Evolutionary conservation across 2,797 vertebrate species (phyloP), one percentile per base, ranked within the genome.

Genomic region (Smutsia temminckii): DNA sequence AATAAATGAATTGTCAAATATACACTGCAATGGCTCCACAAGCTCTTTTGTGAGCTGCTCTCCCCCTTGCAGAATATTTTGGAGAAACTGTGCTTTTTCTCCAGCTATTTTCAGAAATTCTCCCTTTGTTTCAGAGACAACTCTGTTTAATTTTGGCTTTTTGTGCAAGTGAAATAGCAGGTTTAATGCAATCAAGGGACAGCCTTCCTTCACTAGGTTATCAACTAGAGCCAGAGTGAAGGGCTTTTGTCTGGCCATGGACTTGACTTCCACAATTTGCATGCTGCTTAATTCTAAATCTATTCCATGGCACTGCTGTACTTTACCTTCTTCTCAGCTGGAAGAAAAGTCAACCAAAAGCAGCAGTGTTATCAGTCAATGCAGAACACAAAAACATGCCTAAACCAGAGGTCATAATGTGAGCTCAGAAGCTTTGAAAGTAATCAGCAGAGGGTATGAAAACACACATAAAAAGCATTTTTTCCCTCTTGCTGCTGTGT

Each of bases 121-220:
- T 75, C 78, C 18, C 86, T 96, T 96, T 97, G 83, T 96, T 95
- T 94, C 69, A 93, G 27, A 86, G 66, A 96, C n/a, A 96, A 84
- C 97, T 96, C 74, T 78, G 51, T 96, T 93, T 96, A 96, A 97
- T 93, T 95, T 92, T 88, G 86, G 85, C 61, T 92, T 96, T 97
- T 97, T 95, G 78, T 97, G 85, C 55, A 42, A 81, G 89, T 94
- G 81, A 64, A 92, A 74, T 40, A 88, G 78, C 89, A 95, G 81
- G 85, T 85, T 86, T 97, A 94, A 95, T 96, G 96, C 86, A 95
- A 80, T 90, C 95, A 94, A 55, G 85, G 88, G 12, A 51, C 64
- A 89, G 89, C 87, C 4, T 1, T 16, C 79, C 75, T 94, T 96
- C 25, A 8, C 80, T 81, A 87, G 64, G 75, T 93, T 89, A 93